Evolutionary conservation across 1,140 invertebrate genomes (phyloP).

Genomic region (Himalopsyche phryganea): DNA sequence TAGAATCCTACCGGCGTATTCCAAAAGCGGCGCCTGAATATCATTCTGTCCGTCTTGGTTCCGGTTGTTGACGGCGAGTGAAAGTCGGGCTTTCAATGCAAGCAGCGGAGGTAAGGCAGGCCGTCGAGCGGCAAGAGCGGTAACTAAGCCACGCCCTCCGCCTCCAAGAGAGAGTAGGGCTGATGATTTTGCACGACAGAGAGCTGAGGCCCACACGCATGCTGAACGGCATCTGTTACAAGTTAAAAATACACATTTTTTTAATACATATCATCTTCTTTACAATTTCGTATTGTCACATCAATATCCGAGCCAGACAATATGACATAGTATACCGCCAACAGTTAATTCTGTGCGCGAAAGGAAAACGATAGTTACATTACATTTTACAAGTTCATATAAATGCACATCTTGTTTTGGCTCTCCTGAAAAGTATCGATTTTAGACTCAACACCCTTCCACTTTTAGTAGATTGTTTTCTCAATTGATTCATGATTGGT

Average conservation of each 20-base stretch:
- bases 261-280: background rate
- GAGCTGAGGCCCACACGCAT: slow-evolving; percentile 27
- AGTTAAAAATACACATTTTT: background rate
- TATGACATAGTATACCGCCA: background rate
- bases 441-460: no score
- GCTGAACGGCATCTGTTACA: slow-evolving; percentile 24
- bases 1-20: slow-evolving; percentile 41
- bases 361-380: no score
- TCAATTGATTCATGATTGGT: no score
- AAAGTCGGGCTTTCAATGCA: slow-evolving; percentile 41
- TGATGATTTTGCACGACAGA: slow-evolving; percentile 22
- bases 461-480: no score
- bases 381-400: no score
- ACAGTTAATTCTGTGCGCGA: no score
- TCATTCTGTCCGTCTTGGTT: slow-evolving; percentile 31
- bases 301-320: background rate
- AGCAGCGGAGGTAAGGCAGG: slow-evolving; percentile 44
- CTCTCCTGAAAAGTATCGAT: no score
- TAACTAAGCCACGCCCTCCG: slow-evolving; percentile 1
- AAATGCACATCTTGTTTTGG: no score
- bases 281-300: background rate
- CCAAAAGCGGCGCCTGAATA: slow-evolving; percentile 19
- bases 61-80: slow-evolving; percentile 39
- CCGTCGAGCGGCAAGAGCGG: slow-evolving; percentile 34
- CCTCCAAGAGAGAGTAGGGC: slow-evolving; percentile 15